A percentile compares a stretch with the other conserved stretches of the same genome.
These are phyloP conservation scores for Corythucha ciliata DNA, from an alignment of 2,888 invertebrate species.

Conservation along the genomic window DNA sequence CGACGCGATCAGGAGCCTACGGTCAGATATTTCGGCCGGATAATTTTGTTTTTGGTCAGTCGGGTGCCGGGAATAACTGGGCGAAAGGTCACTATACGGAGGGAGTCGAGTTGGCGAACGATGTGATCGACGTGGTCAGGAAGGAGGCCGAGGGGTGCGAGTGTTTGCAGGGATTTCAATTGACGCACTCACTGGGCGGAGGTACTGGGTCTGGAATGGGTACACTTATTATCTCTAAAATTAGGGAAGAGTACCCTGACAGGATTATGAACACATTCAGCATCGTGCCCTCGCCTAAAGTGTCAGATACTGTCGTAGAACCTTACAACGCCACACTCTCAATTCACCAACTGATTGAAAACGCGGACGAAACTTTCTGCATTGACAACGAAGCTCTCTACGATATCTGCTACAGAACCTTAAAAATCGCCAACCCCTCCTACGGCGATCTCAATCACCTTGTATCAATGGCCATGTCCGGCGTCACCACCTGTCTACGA, in stretches of 20 bases:
- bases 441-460: conserved; percentile 52
- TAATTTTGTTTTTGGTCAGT: no score
- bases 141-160: conserved; percentile 48
- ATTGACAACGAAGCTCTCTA: conserved; percentile 49
- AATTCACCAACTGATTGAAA: conserved; percentile 47
- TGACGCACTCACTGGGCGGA: conserved; percentile 53
- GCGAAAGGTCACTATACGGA: conserved; percentile 53
- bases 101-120: conserved; percentile 50
- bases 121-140: conserved; percentile 46
- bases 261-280: conserved; percentile 55
- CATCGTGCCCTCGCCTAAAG: conserved; percentile 41
- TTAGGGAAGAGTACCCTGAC: conserved; percentile 56
- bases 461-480: conserved; percentile 46
- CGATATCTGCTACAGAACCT: conserved; percentile 48
- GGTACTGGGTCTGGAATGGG: conserved; percentile 60
- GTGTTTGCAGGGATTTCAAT: conserved; percentile 49
- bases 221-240: conserved; percentile 54
- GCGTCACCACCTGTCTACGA: conserved; percentile 47
- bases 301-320: conserved; percentile 48
- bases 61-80: conserved; percentile 41
- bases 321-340: conserved; percentile 49
- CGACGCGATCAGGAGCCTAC: no score
- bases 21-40: no score
- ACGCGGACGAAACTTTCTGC: conserved; percentile 48
- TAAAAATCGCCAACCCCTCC: conserved; percentile 48